Percentiles rank a stretch among this genome's conserved stretches.
Evolutionary conservation across 2,888 invertebrate genomes (phyloP).

Genomic region (Drosophila heteroneura): DNA sequence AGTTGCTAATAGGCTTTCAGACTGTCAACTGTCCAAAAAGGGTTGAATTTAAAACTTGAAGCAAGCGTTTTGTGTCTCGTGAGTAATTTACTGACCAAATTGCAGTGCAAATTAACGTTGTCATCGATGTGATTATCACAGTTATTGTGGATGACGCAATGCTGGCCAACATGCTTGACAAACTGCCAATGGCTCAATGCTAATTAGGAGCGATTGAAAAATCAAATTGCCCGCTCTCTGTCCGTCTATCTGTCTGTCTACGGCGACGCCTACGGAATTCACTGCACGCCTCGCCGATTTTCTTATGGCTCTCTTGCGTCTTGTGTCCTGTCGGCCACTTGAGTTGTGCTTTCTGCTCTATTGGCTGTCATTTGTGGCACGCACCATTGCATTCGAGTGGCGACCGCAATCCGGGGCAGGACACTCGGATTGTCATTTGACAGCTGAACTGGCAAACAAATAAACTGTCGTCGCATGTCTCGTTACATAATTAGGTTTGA

Average conservation of each 20-base stretch:
- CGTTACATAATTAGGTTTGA: conserved; percentile 74
- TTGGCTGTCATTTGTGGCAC: conserved; percentile 72
- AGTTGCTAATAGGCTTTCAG: conserved; percentile 46
- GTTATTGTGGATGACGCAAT: conserved; percentile 46
- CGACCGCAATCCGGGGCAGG: conserved; percentile 61
- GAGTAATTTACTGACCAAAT: conserved; percentile 36
- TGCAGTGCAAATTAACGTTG: conserved; percentile 36
- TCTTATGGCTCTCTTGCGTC: conserved; percentile 54
- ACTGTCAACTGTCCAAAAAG: conserved; percentile 17
- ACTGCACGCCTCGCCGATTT: conserved; percentile 62
- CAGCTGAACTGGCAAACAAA: conserved; percentile 48
- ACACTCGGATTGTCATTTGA: conserved; percentile 56
- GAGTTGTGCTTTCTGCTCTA: conserved; percentile 78
- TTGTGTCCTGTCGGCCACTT: conserved; percentile 59
- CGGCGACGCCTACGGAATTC: conserved; percentile 66
- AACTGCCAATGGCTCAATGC: conserved; percentile 66
- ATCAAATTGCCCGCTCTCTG: conserved; percentile 62
- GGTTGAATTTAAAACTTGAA: conserved; percentile 27
- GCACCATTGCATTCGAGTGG: conserved; percentile 66
- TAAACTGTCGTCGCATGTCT: conserved; percentile 50
- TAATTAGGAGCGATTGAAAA: conserved; percentile 81
- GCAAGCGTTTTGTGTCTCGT: conserved; percentile 10
- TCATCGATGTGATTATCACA: conserved; percentile 66
- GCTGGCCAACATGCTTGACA: conserved; percentile 55
- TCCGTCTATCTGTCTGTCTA: conserved; percentile 13